Evolutionary conservation across 2,113 vertebrate genomes (phyloP), one percentile per base, ranked within the genome.

Genomic region (Ariopsis seemanni): DNA sequence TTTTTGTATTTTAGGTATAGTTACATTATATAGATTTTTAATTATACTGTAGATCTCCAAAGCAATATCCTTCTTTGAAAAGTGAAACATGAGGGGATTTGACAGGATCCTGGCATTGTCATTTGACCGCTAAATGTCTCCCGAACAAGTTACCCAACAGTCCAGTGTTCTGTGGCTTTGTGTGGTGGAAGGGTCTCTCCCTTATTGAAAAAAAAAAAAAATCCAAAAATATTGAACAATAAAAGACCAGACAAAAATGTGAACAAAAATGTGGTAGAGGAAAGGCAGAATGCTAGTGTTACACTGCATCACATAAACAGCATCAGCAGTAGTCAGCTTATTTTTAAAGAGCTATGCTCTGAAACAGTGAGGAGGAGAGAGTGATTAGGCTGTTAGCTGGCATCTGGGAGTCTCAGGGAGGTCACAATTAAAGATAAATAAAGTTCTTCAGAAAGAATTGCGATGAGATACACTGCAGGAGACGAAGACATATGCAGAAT

Each of bases 401-500:
- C n/a, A 84, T 75, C 42, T 11, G 15, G 84, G 88, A 82, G 88
- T 85, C 78, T 69, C 3, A 48, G n/a, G 53, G 27, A 52, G 34
- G 75, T 50, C 9, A 52, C 90, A 90, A 91, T 92, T 89, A 89
- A 91, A 92, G 65, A 86, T 65, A 90, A 91, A 90, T 86, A 90
- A 89, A 50, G 74, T 71, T 87, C 20, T 77, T 85, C 55, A 72
- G 55, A 84, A 52, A 89, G 74, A 77, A 75, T 17, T 63, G 58
- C 17, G 67, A 18, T 50, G 58, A 78, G 75, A 50, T 50, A 10
- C 20, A 7, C 72, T 25, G 8, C 48, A 75, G 20, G 48, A 25
- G 48, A 48, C 18, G 9, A 74, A 74, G 71, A 20, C 71, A 18
- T 67, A 71, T 48, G 42, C 18, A 50, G 34, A 22, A 74, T 74